Conservation (phyloP, 2,888 invertebrate genomes). For the Caenorhabditis sp. region DNA sequence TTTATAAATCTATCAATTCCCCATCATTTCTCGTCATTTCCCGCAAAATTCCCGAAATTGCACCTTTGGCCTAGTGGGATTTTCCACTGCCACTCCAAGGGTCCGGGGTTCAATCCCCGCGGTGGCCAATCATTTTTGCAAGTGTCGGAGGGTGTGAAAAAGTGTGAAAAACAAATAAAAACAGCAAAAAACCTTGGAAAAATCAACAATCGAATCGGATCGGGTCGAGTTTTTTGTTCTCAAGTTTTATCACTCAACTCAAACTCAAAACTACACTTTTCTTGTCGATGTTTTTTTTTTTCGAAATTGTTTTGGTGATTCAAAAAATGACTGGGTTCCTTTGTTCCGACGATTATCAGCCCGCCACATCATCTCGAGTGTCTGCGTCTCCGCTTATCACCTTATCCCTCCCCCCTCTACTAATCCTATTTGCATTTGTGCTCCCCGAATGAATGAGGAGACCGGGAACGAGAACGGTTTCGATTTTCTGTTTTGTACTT, state of each 20-base stretch:
- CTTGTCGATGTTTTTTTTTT: background rate
- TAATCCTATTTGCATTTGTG: constrained; percentile 22
- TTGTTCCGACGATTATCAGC: constrained; percentile 1
- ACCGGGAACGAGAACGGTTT: background rate
- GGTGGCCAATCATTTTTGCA: background rate
- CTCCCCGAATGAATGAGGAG: background rate
- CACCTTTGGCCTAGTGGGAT: constrained; percentile 12
- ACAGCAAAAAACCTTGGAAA: no score
- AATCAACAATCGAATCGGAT: no score
- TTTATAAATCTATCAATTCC: background rate
- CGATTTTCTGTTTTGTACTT: background rate
- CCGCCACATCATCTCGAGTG: background rate
- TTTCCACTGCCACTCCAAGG: background rate
- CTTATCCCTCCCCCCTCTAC: no score
- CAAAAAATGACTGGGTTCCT: background rate
- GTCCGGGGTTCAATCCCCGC: constrained; percentile 1
- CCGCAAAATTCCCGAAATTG: background rate
- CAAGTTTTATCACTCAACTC: background rate
- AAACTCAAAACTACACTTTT: background rate
- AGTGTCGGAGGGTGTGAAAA: background rate
- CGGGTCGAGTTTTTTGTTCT: no score
- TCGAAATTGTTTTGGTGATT: background rate
- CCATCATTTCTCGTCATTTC: background rate
- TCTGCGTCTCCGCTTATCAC: background rate
- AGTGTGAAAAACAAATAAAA: no score